Conservation (phyloP, 2,888 invertebrate species). For the Sthenelais limicola region DNA sequence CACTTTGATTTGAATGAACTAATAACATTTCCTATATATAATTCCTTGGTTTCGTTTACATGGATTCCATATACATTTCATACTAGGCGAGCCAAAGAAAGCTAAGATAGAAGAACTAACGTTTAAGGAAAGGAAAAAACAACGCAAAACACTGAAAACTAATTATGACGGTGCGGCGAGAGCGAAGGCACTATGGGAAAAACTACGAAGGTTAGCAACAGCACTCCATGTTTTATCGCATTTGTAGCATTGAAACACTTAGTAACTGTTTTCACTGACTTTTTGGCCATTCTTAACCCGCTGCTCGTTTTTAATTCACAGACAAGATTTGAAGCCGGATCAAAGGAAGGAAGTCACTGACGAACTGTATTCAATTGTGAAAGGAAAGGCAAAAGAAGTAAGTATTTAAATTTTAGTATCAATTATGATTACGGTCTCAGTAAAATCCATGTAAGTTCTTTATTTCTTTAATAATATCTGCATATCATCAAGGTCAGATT, state of each 20-base stretch:
- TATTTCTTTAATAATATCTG: no score
- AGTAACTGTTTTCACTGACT: background rate
- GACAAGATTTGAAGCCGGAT: constrained; percentile 44
- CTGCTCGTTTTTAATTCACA: constrained; percentile 34
- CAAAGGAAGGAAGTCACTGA: constrained; percentile 69
- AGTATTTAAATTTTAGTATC: background rate
- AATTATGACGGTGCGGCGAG: constrained; percentile 47
- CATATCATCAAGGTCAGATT: no score
- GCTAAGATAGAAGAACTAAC: background rate
- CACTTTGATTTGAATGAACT: no score
- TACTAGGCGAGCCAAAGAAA: no score
- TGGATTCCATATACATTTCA: no score
- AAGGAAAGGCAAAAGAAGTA: constrained; percentile 72
- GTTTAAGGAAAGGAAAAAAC: constrained; percentile 50
- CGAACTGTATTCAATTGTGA: constrained; percentile 66
- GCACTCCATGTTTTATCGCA: background rate
- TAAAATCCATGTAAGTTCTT: no score
- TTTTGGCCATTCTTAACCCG: background rate
- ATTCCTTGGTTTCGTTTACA: no score
- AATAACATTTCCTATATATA: no score
- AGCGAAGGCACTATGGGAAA: constrained; percentile 51
- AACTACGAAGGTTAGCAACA: constrained; percentile 49
- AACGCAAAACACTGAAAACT: constrained; percentile 46
- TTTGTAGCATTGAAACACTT: no score
- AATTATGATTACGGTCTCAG: background rate